Evolutionary conservation across 2,797 vertebrate species (phyloP).

Genomic region (Capromys pilorides): DNA sequence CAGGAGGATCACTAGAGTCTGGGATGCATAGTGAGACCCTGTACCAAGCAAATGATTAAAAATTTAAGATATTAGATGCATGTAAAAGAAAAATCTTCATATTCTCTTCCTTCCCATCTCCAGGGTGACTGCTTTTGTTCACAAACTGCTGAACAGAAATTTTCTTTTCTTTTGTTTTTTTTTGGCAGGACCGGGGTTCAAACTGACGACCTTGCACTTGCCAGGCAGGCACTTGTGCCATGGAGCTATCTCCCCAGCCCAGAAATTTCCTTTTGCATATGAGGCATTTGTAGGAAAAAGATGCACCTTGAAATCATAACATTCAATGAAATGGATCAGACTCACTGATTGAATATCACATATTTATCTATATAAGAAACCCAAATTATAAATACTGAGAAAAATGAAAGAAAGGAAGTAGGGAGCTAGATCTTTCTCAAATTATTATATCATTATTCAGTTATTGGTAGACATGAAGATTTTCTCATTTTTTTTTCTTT

Average conservation of each 20-base stretch:
- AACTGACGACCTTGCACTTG: no score
- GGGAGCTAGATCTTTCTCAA: background rate
- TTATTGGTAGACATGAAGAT: background rate
- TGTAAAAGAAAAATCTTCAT: background rate
- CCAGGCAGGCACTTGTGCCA: no score
- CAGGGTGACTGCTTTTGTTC: background rate
- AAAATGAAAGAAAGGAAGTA: background rate
- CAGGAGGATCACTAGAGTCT: no score
- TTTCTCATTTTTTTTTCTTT: conserved; percentile 46
- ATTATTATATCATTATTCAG: conserved; percentile 46
- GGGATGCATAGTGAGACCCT: no score
- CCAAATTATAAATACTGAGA: background rate
- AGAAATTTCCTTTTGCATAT: background rate
- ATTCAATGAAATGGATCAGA: background rate
- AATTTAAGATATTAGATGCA: conserved; percentile 23
- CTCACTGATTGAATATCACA: background rate
- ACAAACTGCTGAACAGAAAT: conserved; percentile 39
- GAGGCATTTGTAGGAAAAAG: background rate
- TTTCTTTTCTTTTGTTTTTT: no score
- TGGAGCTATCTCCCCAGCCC: no score
- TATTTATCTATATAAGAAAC: background rate
- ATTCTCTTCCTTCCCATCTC: background rate
- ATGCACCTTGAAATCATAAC: background rate
- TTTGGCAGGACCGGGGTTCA: no score
- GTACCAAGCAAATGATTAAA: no score